A percentile compares a stretch with the other conserved stretches of the same genome.
Conservation (phyloP, 2,113 vertebrate genomes). For the Ctenodactylus gundi region DNA sequence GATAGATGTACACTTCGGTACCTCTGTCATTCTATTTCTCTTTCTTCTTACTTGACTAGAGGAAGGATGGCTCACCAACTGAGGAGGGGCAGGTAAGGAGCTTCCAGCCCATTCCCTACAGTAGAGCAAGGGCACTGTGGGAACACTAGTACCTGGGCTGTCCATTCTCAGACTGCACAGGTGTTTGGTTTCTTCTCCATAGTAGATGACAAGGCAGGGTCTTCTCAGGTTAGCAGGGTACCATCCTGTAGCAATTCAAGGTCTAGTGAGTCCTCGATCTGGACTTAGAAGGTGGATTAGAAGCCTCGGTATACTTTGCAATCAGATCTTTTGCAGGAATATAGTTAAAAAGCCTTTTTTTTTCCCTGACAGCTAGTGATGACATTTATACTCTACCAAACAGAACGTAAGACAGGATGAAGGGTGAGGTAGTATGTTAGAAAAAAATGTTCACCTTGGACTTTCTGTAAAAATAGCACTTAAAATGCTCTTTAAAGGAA, state of each 20-base stretch:
- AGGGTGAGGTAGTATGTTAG: neutral
- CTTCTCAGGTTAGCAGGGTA: neutral
- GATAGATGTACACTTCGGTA: rapidly evolving
- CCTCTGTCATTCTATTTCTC: neutral
- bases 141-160: neutral
- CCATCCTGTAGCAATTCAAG: neutral
- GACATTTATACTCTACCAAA: neutral
- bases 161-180: neutral
- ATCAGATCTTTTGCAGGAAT: neutral
- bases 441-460: neutral
- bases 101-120: rapidly evolving
- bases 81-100: neutral
- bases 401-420: neutral
- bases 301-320: neutral
- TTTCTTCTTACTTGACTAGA: neutral
- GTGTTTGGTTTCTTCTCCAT: neutral
- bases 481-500: neutral
- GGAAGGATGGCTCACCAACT: neutral
- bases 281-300: neutral
- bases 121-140: rapidly evolving
- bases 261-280: neutral
- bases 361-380: neutral
- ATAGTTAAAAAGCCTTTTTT: neutral
- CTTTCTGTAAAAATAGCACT: neutral
- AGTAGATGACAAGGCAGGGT: neutral